Percentiles rank a stretch among this genome's conserved stretches.
phyloP scores from a whole-genome alignment of 2,797 vertebrate genomes.

The Peromyscus aztecus region DNA sequence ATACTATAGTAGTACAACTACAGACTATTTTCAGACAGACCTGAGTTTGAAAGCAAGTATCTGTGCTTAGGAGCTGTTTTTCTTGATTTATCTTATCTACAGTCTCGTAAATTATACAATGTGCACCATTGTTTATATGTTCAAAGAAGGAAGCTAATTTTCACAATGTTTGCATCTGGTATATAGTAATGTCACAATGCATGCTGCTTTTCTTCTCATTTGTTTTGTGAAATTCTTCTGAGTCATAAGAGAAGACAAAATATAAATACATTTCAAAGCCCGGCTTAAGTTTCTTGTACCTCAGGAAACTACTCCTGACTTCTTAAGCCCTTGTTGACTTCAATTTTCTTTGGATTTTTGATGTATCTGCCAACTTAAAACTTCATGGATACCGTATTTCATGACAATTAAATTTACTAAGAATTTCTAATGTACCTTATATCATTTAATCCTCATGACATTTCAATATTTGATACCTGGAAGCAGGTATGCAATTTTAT shows the following conservation, averaged over 20 bases:
- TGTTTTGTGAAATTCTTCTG: constrained; percentile 26
- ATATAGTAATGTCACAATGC: neutral
- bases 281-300: neutral
- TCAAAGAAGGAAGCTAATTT: constrained; percentile 26
- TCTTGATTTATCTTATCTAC: constrained; percentile 30
- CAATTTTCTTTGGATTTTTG: constrained; percentile 42
- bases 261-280: constrained; percentile 27
- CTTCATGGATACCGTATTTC: neutral
- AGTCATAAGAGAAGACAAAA: neutral
- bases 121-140: neutral
- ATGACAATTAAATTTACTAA: neutral
- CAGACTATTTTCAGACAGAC: neutral
- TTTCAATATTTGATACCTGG: neutral
- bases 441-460: neutral
- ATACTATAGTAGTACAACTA: neutral
- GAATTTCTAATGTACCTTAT: neutral
- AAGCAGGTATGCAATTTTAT: neutral
- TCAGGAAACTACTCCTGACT: neutral
- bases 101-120: neutral
- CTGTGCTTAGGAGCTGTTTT: neutral
- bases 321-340: neutral
- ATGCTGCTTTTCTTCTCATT: neutral
- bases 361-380: neutral
- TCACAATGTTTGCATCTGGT: neutral
- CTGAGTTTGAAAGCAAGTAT: constrained; percentile 25